Evolutionary conservation across 2,113 vertebrate species (phyloP), one percentile per base, ranked within the genome.

Genomic region (Heliornis fulica): DNA sequence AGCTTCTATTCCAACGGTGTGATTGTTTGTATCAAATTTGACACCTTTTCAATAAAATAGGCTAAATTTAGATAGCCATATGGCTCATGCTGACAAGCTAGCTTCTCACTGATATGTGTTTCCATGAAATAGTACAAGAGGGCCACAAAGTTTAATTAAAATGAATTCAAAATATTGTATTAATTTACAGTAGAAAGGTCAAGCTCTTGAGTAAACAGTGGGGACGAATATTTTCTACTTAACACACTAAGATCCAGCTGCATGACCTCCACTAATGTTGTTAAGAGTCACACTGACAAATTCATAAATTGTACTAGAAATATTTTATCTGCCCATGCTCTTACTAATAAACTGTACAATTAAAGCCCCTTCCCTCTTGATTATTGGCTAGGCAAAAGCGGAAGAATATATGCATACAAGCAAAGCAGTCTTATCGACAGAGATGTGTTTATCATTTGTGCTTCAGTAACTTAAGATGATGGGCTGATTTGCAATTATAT

Each of bases 41-140:
- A 96, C 85, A 93, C 81, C 72, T 96, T 96, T 96, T 95, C 93
- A 87, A 94, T 96, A 95, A 92, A 94, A 86, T 50, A 82, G 46
- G 66, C 93, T 97, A 97, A 94, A 95, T 97, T 97, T 97, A 97
- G 95, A 54, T 75, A 74, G 80, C 95, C 96, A 86, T 97, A 97
- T 97, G 96, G 96, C 92, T 97, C 90, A 83, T 92, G 53, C 87
- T 93, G 94, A 91, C 91, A 77, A 95, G 29, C 38, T 91, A 83
- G 40, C 66, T 96, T 90, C 69, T 85, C 63, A 51, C 64, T 82
- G 69, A 56, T 70, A 64, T 26, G 60, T 91, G 94, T 96, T 97
- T 96, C 92, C 87, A 83, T 95, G 69, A 92, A 84, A 87, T 84
- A 65, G 57, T 93, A 40, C 76, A 93, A 64, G 61, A 92, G 40